Conservation (phyloP, 1,140 invertebrate species). For the Chironomus tepperi region DNA sequence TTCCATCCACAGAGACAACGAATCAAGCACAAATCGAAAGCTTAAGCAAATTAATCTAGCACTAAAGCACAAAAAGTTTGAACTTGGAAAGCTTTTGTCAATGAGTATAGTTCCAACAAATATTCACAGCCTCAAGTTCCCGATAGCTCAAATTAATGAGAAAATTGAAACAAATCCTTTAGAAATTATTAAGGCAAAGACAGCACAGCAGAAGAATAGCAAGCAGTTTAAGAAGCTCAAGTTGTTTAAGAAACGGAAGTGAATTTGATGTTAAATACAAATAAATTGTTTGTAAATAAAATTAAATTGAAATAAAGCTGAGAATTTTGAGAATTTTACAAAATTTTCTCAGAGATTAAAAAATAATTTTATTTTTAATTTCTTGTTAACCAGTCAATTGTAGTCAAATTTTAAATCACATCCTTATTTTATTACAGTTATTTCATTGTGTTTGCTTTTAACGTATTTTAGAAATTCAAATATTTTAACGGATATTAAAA, state of each 20-base stretch:
- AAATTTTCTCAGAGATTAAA: too few species aligned
- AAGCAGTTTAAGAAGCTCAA: not conserved
- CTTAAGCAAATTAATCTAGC: not conserved
- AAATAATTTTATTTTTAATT: too few species aligned
- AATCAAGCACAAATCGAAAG: not conserved
- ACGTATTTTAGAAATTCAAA: too few species aligned
- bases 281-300: too few species aligned
- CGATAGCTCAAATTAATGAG: not conserved
- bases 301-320: too few species aligned
- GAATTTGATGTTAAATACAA: not conserved
- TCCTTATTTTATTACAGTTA: too few species aligned
- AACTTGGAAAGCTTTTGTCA: not conserved
- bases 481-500: too few species aligned
- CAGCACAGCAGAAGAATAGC: not conserved
- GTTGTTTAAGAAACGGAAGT: slow-evolving; percentile 3
- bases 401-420: too few species aligned
- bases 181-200: not conserved
- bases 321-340: too few species aligned
- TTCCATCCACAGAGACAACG: not conserved
- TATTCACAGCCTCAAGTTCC: not conserved
- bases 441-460: too few species aligned
- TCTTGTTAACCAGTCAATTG: too few species aligned
- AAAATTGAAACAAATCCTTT: slow-evolving; percentile 15
- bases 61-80: not conserved
- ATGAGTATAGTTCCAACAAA: not conserved